Conservation (phyloP, 1,140 invertebrate genomes). For the Drosophila santomea region DNA sequence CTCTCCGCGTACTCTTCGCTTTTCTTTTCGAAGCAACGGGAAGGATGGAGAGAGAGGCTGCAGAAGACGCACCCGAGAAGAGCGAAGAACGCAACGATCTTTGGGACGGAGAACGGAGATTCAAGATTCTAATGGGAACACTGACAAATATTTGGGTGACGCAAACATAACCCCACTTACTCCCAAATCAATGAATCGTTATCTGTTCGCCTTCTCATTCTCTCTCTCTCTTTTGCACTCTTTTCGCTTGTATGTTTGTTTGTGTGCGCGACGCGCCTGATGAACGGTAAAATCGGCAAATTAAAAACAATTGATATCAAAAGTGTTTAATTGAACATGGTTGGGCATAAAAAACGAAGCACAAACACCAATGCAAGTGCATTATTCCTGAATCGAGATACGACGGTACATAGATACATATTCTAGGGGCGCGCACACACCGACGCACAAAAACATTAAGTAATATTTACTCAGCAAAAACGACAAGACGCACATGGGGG, state of each 20-base stretch:
- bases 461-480: conserved; percentile 72
- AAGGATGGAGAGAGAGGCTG: neutral
- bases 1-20: conserved; percentile 4
- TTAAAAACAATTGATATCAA: conserved; percentile 75
- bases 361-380: conserved; percentile 42
- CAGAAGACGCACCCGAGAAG: conserved; percentile 14
- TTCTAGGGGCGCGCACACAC: conserved; percentile 64
- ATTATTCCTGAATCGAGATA: conserved; percentile 51
- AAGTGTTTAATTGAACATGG: conserved; percentile 69
- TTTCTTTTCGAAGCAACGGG: conserved; percentile 4
- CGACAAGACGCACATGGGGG: conserved; percentile 6
- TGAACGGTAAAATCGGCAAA: conserved; percentile 62
- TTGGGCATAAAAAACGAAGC: conserved; percentile 33
- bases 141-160: conserved; percentile 72
- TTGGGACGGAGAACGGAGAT: neutral
- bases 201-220: conserved; percentile 17
- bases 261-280: conserved; percentile 18
- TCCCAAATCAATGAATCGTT: conserved; percentile 51
- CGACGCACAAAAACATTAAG: conserved; percentile 73
- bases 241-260: conserved; percentile 36
- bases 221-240: conserved; percentile 1
- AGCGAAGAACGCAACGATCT: conserved; percentile 26
- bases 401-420: conserved; percentile 72
- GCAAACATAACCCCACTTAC: conserved; percentile 79
- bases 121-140: conserved; percentile 44